Evolutionary conservation across 1,140 invertebrate genomes (phyloP), one percentile per base, ranked within the genome.

Genomic region (Steinernema feltiae): DNA sequence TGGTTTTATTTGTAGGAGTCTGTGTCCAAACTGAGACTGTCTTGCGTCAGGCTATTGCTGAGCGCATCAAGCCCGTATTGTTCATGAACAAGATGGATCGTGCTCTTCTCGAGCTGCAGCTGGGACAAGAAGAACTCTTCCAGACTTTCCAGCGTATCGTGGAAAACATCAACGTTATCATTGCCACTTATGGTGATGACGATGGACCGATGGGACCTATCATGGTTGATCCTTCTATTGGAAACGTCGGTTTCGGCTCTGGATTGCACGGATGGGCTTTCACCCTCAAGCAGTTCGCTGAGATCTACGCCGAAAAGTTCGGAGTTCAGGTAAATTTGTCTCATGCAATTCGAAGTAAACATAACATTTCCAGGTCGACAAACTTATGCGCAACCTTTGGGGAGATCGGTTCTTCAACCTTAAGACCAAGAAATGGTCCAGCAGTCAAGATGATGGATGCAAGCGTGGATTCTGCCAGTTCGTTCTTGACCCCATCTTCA

Each of bases 71-170:
- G 91, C 96, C 96, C 72, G 94, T 98, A 83, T 90, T 98, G 78
- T 98, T 99, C 92, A 98, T 98, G 95, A 98, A 99, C 92, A 98
- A 98, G 89, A 98, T 99, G 96, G 97, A 99, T 89, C 92, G 95
- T 84, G 96, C 84, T 71, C 90, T 98, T 46, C 89, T 98, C 0
- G 95, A 98, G 88, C 89, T 98, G 84, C 95, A 98, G 87, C 89
- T 98, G 80, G 94, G 94, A 70, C 91, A 92, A 81, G 97, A 99
- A 90, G 94, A 97, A 88, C 89, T 99, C 24, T 99, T 96, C 88
- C 97, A 99, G 89, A 98, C 95, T 86, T 99, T 99, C 91, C 94
- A 97, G 89, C 92, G 96, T 90, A 98, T 98, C 88, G 95, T 99
- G 83, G 97, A 99, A 89, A 98, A 97, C 87, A 94, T 99, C 32